phyloP scores from a whole-genome alignment of 2,888 invertebrate genomes.

The Agrilus biguttatus region DNA sequence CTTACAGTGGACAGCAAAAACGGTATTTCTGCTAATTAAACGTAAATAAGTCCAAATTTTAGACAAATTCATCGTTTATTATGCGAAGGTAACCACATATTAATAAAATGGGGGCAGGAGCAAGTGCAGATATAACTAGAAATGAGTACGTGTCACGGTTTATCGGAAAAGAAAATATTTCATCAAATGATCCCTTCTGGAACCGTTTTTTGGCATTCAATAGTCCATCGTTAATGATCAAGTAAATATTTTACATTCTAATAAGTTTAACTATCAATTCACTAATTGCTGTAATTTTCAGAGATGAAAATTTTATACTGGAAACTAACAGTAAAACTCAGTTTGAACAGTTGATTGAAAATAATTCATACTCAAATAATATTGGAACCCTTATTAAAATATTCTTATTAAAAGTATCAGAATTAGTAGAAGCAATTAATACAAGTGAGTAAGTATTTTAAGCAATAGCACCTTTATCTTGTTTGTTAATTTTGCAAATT shows the following conservation, averaged over 20 bases:
- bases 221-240: slow-evolving; percentile 63
- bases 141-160: slow-evolving; percentile 72
- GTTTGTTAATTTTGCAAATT: neutral
- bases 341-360: slow-evolving; percentile 62
- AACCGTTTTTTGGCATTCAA: slow-evolving; percentile 85
- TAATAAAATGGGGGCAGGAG: slow-evolving; percentile 60
- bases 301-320: slow-evolving; percentile 65
- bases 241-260: slow-evolving; percentile 35
- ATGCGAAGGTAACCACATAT: neutral
- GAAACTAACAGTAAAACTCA: slow-evolving; percentile 66
- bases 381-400: slow-evolving; percentile 76
- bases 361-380: slow-evolving; percentile 82
- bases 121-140: slow-evolving; percentile 60
- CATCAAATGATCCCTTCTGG: slow-evolving; percentile 86
- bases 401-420: slow-evolving; percentile 67
- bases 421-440: slow-evolving; percentile 71
- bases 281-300: slow-evolving; percentile 26
- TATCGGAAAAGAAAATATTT: slow-evolving; percentile 64
- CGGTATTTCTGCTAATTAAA: too few relatives aligned
- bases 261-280: neutral
- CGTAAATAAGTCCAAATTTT: too few relatives aligned
- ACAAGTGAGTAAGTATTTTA: slow-evolving; percentile 64
- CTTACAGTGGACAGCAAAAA: too few relatives aligned
- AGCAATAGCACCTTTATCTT: neutral
- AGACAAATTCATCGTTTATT: too few relatives aligned